Evolutionary conservation across 2,888 invertebrate genomes (phyloP).

Genomic region (Tenthredo amoena): DNA sequence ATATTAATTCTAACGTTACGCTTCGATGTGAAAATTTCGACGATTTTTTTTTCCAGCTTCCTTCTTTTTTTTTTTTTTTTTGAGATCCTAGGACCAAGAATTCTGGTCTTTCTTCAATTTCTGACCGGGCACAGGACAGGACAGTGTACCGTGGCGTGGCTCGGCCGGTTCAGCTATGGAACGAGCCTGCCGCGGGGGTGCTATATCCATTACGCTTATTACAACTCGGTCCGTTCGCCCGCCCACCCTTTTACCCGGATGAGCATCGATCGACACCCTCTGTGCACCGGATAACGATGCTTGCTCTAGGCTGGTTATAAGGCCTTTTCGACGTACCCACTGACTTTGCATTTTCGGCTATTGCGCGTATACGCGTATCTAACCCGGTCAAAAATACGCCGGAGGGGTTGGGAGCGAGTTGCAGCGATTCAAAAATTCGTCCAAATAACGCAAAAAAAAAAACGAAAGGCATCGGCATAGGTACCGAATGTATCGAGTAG

Average conservation of each 20-base stretch:
- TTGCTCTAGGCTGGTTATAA: neutral
- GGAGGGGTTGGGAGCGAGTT: too few relatives aligned
- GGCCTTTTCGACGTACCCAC: neutral
- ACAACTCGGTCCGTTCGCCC: conserved; percentile 74
- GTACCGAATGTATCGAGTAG: too few relatives aligned
- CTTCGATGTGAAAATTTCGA: too few relatives aligned
- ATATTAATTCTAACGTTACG: too few relatives aligned
- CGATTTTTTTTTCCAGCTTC: too few relatives aligned
- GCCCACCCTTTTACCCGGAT: conserved; percentile 74
- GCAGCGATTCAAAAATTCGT: too few relatives aligned
- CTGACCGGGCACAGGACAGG: neutral
- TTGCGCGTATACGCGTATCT: too few relatives aligned
- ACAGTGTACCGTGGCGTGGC: conserved; percentile 51
- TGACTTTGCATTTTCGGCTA: neutral
- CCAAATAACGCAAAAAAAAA: too few relatives aligned
- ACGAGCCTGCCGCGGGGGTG: conserved; percentile 74
- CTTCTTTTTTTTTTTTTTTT: too few relatives aligned
- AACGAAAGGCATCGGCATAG: too few relatives aligned
- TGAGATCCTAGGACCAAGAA: too few relatives aligned
- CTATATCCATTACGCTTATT: conserved; percentile 80
- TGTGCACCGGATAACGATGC: conserved; percentile 16
- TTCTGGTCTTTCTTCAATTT: neutral
- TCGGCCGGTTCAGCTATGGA: conserved; percentile 57
- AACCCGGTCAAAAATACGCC: too few relatives aligned
- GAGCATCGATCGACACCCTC: conserved; percentile 76